Conservation (phyloP, 2,888 invertebrate species). For the Geotrupes spiniger region DNA sequence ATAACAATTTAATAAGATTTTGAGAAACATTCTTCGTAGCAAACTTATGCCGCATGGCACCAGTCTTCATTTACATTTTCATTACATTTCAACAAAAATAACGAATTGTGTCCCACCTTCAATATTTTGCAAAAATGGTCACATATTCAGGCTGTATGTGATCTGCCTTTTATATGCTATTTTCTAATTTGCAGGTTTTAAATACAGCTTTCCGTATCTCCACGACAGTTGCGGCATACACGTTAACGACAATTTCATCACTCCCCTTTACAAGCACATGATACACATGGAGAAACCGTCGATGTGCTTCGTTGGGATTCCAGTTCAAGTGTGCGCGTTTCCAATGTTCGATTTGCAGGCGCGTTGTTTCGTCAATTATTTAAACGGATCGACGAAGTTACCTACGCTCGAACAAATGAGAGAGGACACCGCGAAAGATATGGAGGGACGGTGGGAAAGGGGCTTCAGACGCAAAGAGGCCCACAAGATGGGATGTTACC, state of each 20-base stretch:
- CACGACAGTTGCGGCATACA: constrained; percentile 60
- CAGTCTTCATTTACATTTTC: no score
- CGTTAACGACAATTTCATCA: constrained; percentile 62
- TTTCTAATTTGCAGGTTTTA: constrained; percentile 58
- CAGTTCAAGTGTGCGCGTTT: constrained; percentile 65
- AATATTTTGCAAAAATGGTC: neutral
- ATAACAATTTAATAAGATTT: no score
- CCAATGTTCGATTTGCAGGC: constrained; percentile 70
- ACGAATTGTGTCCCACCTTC: neutral
- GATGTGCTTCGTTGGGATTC: constrained; percentile 77
- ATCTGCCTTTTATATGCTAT: no score
- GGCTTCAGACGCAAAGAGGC: constrained; percentile 69
- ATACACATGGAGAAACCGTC: constrained; percentile 73
- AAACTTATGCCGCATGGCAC: no score
- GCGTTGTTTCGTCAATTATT: constrained; percentile 59
- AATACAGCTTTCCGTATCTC: constrained; percentile 68
- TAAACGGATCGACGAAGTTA: constrained; percentile 58
- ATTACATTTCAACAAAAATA: no score
- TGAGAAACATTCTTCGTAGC: no score
- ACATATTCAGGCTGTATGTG: no score
- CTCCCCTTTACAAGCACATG: constrained; percentile 73
- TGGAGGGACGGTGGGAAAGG: constrained; percentile 54
- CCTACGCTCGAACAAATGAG: constrained; percentile 67
- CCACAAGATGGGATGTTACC: constrained; percentile 77
- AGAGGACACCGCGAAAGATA: constrained; percentile 56